Evolutionary conservation across 2,113 vertebrate species (phyloP).

Genomic region (Neodon shergylaensis): DNA sequence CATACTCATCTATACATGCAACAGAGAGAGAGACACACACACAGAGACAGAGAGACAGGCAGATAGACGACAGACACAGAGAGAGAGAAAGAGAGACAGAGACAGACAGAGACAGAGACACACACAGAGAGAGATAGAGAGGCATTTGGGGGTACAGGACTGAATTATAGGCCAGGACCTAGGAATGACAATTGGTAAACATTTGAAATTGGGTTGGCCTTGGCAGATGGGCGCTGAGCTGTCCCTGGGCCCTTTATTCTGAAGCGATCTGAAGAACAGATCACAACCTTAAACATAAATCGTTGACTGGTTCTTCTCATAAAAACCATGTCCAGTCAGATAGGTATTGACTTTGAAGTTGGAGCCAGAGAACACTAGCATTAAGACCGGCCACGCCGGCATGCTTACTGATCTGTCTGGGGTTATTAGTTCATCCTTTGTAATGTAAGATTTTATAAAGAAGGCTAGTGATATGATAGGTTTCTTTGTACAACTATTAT

Average conservation of each 20-base stretch:
- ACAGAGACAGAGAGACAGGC: neutral
- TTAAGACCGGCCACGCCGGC: slow-evolving; percentile 52
- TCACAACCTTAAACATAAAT: slow-evolving; percentile 57
- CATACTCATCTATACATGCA: neutral
- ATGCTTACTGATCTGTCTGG: slow-evolving; percentile 58
- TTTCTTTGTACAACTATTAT: slow-evolving; percentile 78
- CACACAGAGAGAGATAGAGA: neutral
- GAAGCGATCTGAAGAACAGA: slow-evolving; percentile 16
- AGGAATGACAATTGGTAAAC: neutral
- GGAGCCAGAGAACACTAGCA: slow-evolving; percentile 66
- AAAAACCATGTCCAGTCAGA: slow-evolving; percentile 24
- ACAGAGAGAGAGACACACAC: neutral
- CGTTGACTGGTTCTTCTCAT: slow-evolving; percentile 57
- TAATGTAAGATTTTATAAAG: slow-evolving; percentile 73
- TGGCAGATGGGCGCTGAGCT: neutral
- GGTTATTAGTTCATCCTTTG: slow-evolving; percentile 67
- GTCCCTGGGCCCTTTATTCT: slow-evolving; percentile 3
- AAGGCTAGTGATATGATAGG: slow-evolving; percentile 61
- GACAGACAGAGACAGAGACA: neutral
- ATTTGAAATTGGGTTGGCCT: neutral
- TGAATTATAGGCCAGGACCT: neutral
- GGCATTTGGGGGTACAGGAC: neutral
- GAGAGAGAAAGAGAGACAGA: neutral
- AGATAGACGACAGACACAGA: neutral
- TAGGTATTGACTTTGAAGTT: slow-evolving; percentile 64